Base-by-base conservation (phyloP, 2,888 invertebrate species). In the Augochlorella aurata region DNA sequence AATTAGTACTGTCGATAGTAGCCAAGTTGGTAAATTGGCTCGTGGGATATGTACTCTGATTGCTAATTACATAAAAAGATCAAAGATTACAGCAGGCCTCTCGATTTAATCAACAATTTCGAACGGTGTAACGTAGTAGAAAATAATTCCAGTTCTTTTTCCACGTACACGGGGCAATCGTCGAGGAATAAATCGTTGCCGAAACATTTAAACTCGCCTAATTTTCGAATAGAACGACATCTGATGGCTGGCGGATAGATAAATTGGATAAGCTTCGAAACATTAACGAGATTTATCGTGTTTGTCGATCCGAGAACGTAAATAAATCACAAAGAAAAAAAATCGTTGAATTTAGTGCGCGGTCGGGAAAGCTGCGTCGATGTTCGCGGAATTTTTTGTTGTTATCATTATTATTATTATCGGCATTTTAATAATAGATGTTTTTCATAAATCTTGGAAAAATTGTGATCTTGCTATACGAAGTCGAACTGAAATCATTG, bases 1-100 rank as follows among this genome's bases (percentile, higher is more conserved):
- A 58, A 63, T 63, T 29, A 16, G 61, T 63, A 29, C 29, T 24
- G 38, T 29, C 29, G 29, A 24, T 63, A 63, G 61, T 14, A 63
- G 16, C 29, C 29, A 9, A 49, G 61, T 29, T 18, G 16, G 61
- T 16, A 38, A 63, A 63, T 63, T 63, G 29, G 61, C 38, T 63
- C 61, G 8, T 38, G 29, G 16, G 38, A 63, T 63, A 29, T 63
- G 24, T 63, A 63, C 29, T 63, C 61, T 24, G 61, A 63, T 63
- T 63, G 61, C 29, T 63, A 38, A 63, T 63, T 58, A 58, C 24
- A 21, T 58, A 24, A 58, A 58, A 58, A 58, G 7, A 24, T 58
- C 58, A 24, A 7, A 58, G 58, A 58, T 58, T 58, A 24, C 12
- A 1, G 58, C 24, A 0, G 58, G 24, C 21, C 24, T 58, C 14